Conservation (phyloP, 2,888 invertebrate species). For the Neoscelio sp. region DNA sequence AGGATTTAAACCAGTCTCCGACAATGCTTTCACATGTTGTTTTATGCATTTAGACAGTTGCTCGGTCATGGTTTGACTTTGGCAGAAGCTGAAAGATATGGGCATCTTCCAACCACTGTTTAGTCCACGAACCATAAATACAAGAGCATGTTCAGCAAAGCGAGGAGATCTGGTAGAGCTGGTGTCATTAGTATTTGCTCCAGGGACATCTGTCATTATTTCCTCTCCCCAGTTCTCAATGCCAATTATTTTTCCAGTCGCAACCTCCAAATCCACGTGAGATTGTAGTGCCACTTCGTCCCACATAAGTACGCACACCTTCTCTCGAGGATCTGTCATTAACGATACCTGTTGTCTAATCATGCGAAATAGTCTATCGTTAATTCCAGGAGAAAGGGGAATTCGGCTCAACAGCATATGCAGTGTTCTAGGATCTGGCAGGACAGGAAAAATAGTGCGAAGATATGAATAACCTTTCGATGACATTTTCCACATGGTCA, state of each 20-base stretch:
- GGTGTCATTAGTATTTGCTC: not conserved
- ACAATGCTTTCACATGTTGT: not conserved
- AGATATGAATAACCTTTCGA: not conserved
- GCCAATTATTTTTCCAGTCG: not conserved
- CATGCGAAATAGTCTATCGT: not conserved
- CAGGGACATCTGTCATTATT: not conserved
- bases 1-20: not conserved
- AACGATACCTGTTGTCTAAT: not conserved
- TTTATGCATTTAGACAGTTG: not conserved
- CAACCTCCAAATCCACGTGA: not conserved
- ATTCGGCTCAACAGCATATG: not conserved
- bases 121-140: constrained; percentile 12
- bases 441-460: not conserved
- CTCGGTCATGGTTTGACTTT: not conserved
- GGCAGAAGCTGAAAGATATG: constrained; percentile 5
- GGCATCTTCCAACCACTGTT: constrained; percentile 6
- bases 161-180: not conserved
- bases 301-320: constrained; percentile 2
- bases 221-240: constrained; percentile 11
- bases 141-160: constrained; percentile 16
- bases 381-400: constrained; percentile 2
- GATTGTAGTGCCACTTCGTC: not conserved
- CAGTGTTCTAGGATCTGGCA: constrained; percentile 7
- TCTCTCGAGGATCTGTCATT: not conserved
- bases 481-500: constrained; percentile 15